Percentiles rank a stretch among this genome's conserved stretches.
Conservation (phyloP, 2,113 vertebrate genomes). For the Pholis gunnellus region DNA sequence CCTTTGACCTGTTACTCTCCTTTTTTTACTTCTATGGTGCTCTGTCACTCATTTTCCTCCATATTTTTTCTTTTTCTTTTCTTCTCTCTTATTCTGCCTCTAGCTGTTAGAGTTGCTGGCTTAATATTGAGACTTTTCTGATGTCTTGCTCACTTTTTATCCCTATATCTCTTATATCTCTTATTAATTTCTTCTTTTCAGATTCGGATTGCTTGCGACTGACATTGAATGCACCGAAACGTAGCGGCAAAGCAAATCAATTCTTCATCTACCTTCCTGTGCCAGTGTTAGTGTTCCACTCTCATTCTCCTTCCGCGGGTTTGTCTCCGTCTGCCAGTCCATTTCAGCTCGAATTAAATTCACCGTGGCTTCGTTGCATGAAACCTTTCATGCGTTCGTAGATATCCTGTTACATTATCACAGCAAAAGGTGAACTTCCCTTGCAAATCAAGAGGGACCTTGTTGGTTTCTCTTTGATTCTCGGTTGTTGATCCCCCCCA, state of each 20-base stretch:
- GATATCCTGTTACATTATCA: constrained; percentile 12
- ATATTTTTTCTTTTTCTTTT: neutral
- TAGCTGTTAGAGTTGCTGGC: neutral
- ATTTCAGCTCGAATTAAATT: constrained; percentile 16
- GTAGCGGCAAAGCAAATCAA: constrained; percentile 18
- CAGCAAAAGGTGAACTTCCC: constrained; percentile 27
- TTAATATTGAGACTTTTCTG: neutral
- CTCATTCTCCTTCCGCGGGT: neutral
- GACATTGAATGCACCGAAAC: constrained; percentile 37
- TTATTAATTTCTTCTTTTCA: neutral
- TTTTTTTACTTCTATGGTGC: constrained; percentile 23
- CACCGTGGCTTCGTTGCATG: neutral
- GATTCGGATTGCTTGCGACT: constrained; percentile 15
- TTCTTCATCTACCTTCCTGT: constrained; percentile 20
- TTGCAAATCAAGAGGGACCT: constrained; percentile 6
- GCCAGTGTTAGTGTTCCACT: constrained; percentile 1
- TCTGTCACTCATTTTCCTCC: constrained; percentile 27
- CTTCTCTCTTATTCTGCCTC: neutral
- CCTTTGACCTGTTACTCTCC: constrained; percentile 9
- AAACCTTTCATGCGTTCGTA: constrained; percentile 3
- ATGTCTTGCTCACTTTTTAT: constrained; percentile 26
- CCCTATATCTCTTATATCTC: neutral
- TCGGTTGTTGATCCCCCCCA: constrained; percentile 25
- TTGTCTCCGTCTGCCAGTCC: constrained; percentile 2
- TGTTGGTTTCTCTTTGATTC: constrained; percentile 17